Evolutionary conservation across 2,797 vertebrate species (phyloP), one percentile per base, ranked within the genome.

Genomic region (Coilia nasus): DNA sequence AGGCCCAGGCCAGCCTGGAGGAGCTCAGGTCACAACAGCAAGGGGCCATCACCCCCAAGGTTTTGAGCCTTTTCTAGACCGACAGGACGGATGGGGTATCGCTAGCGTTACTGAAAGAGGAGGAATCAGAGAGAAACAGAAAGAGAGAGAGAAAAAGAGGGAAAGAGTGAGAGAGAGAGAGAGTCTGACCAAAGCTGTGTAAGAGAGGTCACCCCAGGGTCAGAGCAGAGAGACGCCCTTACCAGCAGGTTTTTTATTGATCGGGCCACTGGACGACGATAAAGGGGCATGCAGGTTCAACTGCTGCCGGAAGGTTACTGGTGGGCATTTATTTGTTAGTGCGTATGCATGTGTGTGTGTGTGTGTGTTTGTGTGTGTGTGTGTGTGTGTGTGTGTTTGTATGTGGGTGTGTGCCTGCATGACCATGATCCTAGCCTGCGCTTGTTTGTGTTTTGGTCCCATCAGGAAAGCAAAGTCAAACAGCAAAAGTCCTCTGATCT

Each of bases 11-110:
- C 28, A 35, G 67, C 28, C 67, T 17, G 25, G 28, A 19, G 86
- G 91, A 89, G 86, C 87, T 87, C 94, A 96, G 95, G 95, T 90
- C 93, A 54, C 88, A 95, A 94, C 97, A 97, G 96, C 96, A 97
- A 97, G 96, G 97, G 97, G 96, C 96, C 95, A 94, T 97, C 96
- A 92, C 81, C 71, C 71, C 67, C 83, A 93, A 91, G 94, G 94
- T 95, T 96, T 95, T 96, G 94, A 94, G 90, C 94, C 94, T 87
- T 92, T 97, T 97, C 97, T 96, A 95, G 95, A 95, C 92, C 84
- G 94, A 95, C 95, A 95, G 96, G 96, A 98, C 95, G 97, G 96
- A 98, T 97, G 97, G 96, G 84, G 93, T 87, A 83, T 67, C 91
- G 91, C 83, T 84, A 78, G 86, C 86, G 84, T 89, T 47, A 85